These are phyloP conservation scores for Holothuria glaberrima DNA, from an alignment of 35 echinoderm and acorn worm genomes.

Conservation along the genomic window DNA sequence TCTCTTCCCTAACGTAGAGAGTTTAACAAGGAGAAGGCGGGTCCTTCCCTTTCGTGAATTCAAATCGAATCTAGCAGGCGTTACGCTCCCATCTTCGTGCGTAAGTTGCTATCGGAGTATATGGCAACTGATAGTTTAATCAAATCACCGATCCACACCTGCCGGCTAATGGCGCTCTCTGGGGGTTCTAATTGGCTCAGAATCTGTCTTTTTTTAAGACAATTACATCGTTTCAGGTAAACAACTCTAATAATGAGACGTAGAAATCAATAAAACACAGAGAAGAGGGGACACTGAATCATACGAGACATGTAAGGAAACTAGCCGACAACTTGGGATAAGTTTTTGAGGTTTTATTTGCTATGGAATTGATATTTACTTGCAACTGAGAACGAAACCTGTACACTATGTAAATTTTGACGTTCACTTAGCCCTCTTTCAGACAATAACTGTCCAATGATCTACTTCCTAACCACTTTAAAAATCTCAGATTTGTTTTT, in stretches of 20 bases:
- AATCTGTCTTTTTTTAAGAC: constrained; percentile 46
- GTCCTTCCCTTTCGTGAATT: constrained; percentile 15
- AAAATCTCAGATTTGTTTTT: too few relatives aligned
- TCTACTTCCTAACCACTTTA: too few relatives aligned
- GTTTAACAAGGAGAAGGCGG: constrained; percentile 17
- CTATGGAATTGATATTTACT: too few relatives aligned
- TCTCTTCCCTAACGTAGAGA: background rate
- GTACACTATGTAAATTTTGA: too few relatives aligned
- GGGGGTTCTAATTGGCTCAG: constrained; percentile 54
- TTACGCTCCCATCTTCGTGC: constrained; percentile 9
- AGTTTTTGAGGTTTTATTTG: too few relatives aligned
- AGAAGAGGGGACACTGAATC: constrained; percentile 30
- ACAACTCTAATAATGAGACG: constrained; percentile 58
- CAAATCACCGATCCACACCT: constrained; percentile 39
- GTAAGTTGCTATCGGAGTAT: constrained; percentile 28
- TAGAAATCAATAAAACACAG: constrained; percentile 29
- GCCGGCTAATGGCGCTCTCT: constrained; percentile 62
- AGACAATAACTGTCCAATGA: too few relatives aligned
- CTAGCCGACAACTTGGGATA: too few relatives aligned
- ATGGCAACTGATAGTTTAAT: constrained; percentile 53
- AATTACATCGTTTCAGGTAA: constrained; percentile 65
- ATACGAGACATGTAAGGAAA: background rate
- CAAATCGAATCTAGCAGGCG: constrained; percentile 36
- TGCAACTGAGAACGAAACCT: too few relatives aligned
- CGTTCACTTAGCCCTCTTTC: too few relatives aligned